phyloP scores from a whole-genome alignment of 2,113 vertebrate species.

The Chloebia gouldiae region DNA sequence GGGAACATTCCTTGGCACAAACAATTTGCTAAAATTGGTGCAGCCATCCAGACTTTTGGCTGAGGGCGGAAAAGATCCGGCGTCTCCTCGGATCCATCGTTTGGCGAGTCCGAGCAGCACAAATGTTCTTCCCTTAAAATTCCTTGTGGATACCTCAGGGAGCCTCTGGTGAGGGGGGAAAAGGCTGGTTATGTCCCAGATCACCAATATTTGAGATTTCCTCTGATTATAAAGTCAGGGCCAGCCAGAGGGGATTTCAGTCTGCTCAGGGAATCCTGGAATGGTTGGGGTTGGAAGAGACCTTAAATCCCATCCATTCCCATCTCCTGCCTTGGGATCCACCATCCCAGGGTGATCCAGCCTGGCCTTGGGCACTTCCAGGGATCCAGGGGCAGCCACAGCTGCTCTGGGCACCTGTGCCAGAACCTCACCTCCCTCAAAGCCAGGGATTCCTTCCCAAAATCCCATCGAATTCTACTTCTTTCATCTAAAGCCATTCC shows the following conservation, averaged over 20 bases:
- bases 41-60: background rate
- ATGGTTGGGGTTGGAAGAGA: background rate
- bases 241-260: background rate
- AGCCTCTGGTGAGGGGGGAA: background rate
- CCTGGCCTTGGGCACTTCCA: background rate
- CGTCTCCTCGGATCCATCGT: background rate
- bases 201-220: background rate
- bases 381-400: too few relatives aligned
- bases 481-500: too few relatives aligned
- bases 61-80: background rate
- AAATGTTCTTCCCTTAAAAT: background rate
- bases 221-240: too few relatives aligned
- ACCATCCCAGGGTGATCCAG: accelerated
- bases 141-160: background rate
- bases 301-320: background rate
- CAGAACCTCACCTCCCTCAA: too few relatives aligned
- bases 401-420: too few relatives aligned
- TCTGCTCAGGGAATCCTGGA: background rate
- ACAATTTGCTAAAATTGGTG: background rate
- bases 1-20: background rate
- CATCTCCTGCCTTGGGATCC: background rate
- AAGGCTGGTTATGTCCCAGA: background rate
- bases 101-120: background rate
- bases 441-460: too few relatives aligned
- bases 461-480: too few relatives aligned